Evolutionary conservation across 1,140 invertebrate species (phyloP).

Genomic region (Drosophila azteca): DNA sequence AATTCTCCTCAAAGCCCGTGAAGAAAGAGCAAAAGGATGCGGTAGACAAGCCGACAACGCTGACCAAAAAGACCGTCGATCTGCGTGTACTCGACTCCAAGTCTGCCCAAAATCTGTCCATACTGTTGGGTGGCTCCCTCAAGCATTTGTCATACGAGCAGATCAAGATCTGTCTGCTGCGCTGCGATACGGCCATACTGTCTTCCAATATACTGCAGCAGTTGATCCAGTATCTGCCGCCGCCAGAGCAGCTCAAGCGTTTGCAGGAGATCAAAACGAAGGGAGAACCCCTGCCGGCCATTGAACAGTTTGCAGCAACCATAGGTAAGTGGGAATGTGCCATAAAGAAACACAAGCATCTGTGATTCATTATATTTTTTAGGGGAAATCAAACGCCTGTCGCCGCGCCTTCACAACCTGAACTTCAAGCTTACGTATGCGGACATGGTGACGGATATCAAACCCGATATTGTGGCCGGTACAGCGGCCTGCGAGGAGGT

Average conservation of each 20-base stretch:
- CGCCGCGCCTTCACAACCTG: slow-evolving; percentile 94
- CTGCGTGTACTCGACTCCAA: slow-evolving; percentile 96
- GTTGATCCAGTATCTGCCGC: slow-evolving; percentile 94
- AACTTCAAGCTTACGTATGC: slow-evolving; percentile 90
- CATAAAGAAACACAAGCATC: background rate
- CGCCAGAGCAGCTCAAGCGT: slow-evolving; percentile 93
- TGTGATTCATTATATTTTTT: background rate
- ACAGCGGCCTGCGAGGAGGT: slow-evolving; percentile 98
- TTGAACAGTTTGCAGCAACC: slow-evolving; percentile 97
- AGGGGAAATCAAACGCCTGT: slow-evolving; percentile 92
- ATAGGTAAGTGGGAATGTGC: slow-evolving; percentile 85
- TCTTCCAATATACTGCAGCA: slow-evolving; percentile 92
- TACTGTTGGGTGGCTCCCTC: slow-evolving; percentile 93
- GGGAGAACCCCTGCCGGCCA: slow-evolving; percentile 93
- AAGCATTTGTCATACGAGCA: slow-evolving; percentile 95
- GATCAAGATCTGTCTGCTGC: slow-evolving; percentile 92
- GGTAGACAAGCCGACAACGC: slow-evolving; percentile 86
- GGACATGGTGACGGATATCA: slow-evolving; percentile 95
- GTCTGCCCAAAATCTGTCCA: slow-evolving; percentile 97
- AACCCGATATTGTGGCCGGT: slow-evolving; percentile 97
- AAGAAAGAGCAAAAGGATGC: slow-evolving; percentile 89
- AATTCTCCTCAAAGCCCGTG: slow-evolving; percentile 92
- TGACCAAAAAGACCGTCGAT: slow-evolving; percentile 93
- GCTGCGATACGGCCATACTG: slow-evolving; percentile 93
- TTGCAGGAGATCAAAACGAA: slow-evolving; percentile 91